A percentile compares a stretch with the other conserved stretches of the same genome.
Conservation (phyloP, 2,113 vertebrate genomes). For the Laticauda colubrina region DNA sequence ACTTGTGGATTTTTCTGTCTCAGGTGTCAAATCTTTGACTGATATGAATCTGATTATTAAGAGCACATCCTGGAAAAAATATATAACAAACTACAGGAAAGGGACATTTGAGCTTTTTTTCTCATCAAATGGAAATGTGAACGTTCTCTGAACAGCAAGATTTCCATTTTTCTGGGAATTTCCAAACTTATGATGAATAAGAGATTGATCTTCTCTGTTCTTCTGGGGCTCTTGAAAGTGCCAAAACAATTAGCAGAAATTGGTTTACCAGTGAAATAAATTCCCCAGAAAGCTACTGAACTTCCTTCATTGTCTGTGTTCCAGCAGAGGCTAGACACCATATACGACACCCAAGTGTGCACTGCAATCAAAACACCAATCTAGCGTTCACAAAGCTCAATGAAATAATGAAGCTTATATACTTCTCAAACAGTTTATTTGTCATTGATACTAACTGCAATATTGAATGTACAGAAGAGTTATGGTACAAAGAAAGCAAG, state of each 20-base stretch:
- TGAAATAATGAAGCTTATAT: constrained; percentile 38
- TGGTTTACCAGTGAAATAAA: not conserved
- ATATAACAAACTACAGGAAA: not conserved
- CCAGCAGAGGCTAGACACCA: not conserved
- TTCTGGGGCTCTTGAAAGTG: not conserved
- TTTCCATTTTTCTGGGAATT: not conserved
- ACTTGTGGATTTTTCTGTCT: not conserved
- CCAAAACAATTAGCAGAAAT: not conserved
- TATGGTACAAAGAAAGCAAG: constrained; percentile 63
- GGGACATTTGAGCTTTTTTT: not conserved
- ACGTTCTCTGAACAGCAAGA: not conserved
- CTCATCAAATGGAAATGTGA: not conserved
- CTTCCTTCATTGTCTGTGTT: not conserved
- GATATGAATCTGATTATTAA: not conserved
- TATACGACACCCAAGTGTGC: not conserved
- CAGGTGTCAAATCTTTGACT: not conserved
- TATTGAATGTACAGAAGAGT: constrained; percentile 71
- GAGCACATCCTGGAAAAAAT: not conserved
- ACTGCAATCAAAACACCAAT: not conserved
- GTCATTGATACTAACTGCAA: constrained; percentile 67
- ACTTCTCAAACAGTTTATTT: constrained; percentile 73
- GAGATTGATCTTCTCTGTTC: not conserved
- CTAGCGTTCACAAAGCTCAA: not conserved
- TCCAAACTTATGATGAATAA: not conserved
- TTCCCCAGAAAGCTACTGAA: not conserved